These are phyloP conservation scores for Steinernema feltiae DNA, from an alignment of 1,140 invertebrate genomes.

Conservation along the genomic window DNA sequence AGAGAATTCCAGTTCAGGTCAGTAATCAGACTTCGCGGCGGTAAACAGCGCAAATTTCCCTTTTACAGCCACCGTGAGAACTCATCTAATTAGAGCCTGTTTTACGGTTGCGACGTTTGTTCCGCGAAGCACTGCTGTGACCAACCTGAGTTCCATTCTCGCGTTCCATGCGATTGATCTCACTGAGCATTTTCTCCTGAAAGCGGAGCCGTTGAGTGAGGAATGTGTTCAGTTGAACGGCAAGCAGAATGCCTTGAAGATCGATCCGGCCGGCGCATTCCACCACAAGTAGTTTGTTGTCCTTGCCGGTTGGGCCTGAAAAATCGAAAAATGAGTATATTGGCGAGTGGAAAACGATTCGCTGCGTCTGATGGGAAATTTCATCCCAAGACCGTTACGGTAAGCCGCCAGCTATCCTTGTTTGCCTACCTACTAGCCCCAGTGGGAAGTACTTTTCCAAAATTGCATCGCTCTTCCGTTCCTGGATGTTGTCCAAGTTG, in stretches of 20 bases:
- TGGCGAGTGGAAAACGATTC: too few species aligned
- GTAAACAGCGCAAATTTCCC: too few species aligned
- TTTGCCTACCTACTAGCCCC: constrained; percentile 33
- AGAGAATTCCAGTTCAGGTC: too few species aligned
- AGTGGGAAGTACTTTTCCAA: constrained; percentile 40
- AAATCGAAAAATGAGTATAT: constrained; percentile 3
- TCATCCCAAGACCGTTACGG: not conserved
- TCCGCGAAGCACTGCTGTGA: not conserved
- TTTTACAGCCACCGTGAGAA: too few species aligned
- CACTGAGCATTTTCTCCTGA: constrained; percentile 35
- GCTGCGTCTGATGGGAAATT: too few species aligned
- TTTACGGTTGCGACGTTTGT: not conserved
- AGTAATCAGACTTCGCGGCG: too few species aligned
- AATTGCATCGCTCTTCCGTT: constrained; percentile 25
- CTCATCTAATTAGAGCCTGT: too few species aligned
- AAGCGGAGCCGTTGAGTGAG: constrained; percentile 33
- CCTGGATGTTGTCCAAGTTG: constrained; percentile 29
- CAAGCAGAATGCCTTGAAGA: constrained; percentile 35
- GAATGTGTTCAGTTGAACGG: constrained; percentile 35
- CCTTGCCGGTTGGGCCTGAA: constrained; percentile 35
- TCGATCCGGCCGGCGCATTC: constrained; percentile 41
- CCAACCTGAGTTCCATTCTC: constrained; percentile 27
- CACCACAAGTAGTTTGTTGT: constrained; percentile 36
- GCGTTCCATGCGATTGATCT: constrained; percentile 37
- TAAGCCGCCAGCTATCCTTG: not conserved